These are phyloP conservation scores for Eupithecia exiguata DNA, from an alignment of 2,888 invertebrate species.

Conservation along the genomic window DNA sequence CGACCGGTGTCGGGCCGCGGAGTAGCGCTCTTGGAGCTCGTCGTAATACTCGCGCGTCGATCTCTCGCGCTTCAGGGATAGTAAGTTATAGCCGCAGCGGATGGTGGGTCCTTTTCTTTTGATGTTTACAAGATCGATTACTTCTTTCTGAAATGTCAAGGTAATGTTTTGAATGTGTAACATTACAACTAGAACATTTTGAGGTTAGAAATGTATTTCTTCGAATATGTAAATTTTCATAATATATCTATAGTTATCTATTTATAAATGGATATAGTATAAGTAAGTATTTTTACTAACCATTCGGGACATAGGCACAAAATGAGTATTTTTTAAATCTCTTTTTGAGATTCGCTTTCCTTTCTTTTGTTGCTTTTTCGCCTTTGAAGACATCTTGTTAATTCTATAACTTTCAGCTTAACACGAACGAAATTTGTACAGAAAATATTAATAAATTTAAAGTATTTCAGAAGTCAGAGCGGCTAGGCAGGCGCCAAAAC, in stretches of 20 bases:
- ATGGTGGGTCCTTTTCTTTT: background rate
- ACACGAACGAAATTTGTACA: no score
- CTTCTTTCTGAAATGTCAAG: slow-evolving; percentile 56
- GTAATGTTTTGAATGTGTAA: background rate
- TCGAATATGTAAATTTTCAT: no score
- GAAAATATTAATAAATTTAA: no score
- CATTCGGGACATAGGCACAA: slow-evolving; percentile 63
- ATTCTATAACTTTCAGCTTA: no score
- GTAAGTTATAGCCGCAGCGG: slow-evolving; percentile 22
- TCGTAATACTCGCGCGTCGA: slow-evolving; percentile 21
- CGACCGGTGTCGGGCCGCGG: background rate
- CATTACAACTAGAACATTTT: background rate
- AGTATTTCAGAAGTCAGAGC: no score
- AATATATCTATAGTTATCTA: no score
- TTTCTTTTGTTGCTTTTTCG: background rate
- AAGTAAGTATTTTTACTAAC: slow-evolving; percentile 50
- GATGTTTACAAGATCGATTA: slow-evolving; percentile 28
- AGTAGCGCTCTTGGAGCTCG: slow-evolving; percentile 16
- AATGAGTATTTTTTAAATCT: slow-evolving; percentile 51
- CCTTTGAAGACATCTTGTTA: background rate
- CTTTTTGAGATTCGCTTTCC: slow-evolving; percentile 25
- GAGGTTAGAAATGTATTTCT: background rate
- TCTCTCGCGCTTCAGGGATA: slow-evolving; percentile 29
- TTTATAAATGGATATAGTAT: background rate
- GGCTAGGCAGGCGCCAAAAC: no score